A percentile compares a stretch with the other conserved stretches of the same genome.
phyloP scores from a whole-genome alignment of 37 sponge, comb jelly and placozoan species.

The Ephydatia muelleri region DNA sequence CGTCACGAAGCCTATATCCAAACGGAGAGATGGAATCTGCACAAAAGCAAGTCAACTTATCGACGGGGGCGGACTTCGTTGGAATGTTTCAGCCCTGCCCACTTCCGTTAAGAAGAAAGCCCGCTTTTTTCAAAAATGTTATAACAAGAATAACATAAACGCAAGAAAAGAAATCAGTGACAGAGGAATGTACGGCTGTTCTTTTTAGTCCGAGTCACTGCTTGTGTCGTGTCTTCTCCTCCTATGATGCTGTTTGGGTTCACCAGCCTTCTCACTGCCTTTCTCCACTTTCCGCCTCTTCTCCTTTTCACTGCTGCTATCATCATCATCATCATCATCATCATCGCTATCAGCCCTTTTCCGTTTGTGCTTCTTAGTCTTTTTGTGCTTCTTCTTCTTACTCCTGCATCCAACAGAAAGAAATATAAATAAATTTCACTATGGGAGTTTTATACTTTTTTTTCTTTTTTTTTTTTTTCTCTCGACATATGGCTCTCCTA shows the following conservation, averaged over 20 bases:
- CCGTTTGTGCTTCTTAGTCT: not conserved
- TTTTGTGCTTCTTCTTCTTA: slow-evolving; percentile 14
- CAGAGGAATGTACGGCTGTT: not conserved
- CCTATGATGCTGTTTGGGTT: not conserved
- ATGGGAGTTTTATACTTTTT: not conserved
- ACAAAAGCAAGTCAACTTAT: not conserved
- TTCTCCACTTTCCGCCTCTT: not conserved
- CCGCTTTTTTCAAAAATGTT: not conserved
- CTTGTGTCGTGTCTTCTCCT: slow-evolving; percentile 13
- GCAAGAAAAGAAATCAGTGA: not conserved
- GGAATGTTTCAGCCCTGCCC: slow-evolving; percentile 1
- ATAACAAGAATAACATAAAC: not conserved
- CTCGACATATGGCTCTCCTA: not conserved
- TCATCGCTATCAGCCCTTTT: not conserved
- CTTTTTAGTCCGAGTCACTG: slow-evolving; percentile 4
- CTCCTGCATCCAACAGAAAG: not conserved
- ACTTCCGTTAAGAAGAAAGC: not conserved
- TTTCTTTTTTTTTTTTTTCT: not conserved
- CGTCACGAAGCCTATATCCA: not conserved
- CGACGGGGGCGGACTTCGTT: not conserved
- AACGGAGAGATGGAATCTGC: not conserved
- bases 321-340: not conserved
- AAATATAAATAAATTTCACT: not conserved
- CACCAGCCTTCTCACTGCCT: not conserved
- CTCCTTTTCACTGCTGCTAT: not conserved